These are phyloP conservation scores for Phyllopteryx taeniolatus DNA, from an alignment of 2,113 vertebrate genomes.

Conservation along the genomic window DNA sequence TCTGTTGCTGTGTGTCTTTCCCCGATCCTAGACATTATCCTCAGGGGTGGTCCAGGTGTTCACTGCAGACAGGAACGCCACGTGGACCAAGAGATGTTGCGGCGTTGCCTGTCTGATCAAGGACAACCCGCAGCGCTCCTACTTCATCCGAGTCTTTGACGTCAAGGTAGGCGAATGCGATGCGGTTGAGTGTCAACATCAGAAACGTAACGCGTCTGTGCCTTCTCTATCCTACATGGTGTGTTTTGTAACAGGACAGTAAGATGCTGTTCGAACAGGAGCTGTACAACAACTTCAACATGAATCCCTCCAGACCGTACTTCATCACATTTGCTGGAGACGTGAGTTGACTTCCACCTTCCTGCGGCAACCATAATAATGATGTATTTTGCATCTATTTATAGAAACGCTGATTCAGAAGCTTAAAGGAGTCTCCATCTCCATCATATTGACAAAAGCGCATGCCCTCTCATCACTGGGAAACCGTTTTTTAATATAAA, in stretches of 20 bases:
- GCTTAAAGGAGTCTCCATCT: background rate
- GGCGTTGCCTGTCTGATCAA: slow-evolving; percentile 96
- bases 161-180: slow-evolving; percentile 80
- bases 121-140: slow-evolving; percentile 92
- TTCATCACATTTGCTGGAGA: slow-evolving; percentile 96
- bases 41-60: slow-evolving; percentile 92
- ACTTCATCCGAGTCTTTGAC: slow-evolving; percentile 94
- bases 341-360: slow-evolving; percentile 63
- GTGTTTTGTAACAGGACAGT: slow-evolving; percentile 77
- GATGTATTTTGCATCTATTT: background rate
- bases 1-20: background rate
- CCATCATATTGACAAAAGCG: background rate
- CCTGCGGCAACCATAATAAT: background rate
- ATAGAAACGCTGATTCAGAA: background rate
- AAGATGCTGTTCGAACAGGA: slow-evolving; percentile 90
- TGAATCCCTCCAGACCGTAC: slow-evolving; percentile 81
- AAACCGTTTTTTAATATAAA: background rate
- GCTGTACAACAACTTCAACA: slow-evolving; percentile 87
- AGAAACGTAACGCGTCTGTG: background rate
- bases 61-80: slow-evolving; percentile 82
- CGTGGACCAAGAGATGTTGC: slow-evolving; percentile 91
- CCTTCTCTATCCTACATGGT: background rate
- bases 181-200: background rate
- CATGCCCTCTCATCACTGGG: background rate
- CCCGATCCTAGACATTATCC: slow-evolving; percentile 77